Base-by-base conservation (phyloP, 2,888 invertebrate species). In the Oligia fasciuncula region DNA sequence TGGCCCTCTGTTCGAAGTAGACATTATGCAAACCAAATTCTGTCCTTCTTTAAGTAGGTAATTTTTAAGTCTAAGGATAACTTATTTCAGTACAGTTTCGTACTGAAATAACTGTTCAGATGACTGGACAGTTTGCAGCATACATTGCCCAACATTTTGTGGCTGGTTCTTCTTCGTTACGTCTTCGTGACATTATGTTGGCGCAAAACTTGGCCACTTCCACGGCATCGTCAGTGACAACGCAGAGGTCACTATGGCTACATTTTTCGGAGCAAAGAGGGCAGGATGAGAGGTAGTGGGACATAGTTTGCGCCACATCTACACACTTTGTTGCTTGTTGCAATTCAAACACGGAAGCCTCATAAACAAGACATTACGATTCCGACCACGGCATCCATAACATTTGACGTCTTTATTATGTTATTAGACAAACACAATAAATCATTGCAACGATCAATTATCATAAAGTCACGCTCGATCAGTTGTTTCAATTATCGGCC, bases 381-480 rank as follows among this genome's bases (percentile, higher is more conserved):
- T 79, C 81, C 60, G 23, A 74, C 71, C 70, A 74, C 65, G 29
- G 19, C 73, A 70, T 73, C 49, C 17, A 77, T 75, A 49, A 68
- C 76, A 67, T 73, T 54, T 35, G 73, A 84, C 62, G 69, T 73
- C 67, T 85, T 79, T 87, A 85, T 83, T 86, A 77, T 84, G 83
- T 78, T 74, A 79, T 83, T 78, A 83, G 79, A 79, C 74, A 77
- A 82, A 81, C 73, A 57, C 79, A 72, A 89, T 88, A 85, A 83
- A 88, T 90, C 87, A 91, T 79, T 77, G 75, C 71, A 62, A 77
- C 85, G 82, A 85, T 80, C 73, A 84, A 91, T 89, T 90, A 89
- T 73, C 89, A 87, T 88, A 80, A 57, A 77, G 80, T 84, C 82
- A 79, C 86, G 87, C 81, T 83, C 85, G 89, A 86, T 87, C 83